Evolutionary conservation across 2,888 invertebrate genomes (phyloP).

Genomic region (Arge pagana): DNA sequence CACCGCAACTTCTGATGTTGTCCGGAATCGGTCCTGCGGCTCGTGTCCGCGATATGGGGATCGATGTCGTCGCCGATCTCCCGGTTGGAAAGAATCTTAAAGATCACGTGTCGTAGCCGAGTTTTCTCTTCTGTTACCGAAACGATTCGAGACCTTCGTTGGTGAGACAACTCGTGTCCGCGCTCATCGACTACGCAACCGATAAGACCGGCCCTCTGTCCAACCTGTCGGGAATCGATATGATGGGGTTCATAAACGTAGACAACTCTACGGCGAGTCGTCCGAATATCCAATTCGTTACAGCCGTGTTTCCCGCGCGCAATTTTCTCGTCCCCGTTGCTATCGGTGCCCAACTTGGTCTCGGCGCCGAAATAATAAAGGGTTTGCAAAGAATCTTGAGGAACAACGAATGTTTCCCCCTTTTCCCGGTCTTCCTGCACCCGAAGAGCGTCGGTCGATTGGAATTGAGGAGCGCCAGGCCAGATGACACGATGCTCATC

Average conservation of each 20-base stretch:
- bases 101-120: constrained; percentile 59
- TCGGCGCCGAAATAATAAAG: constrained; percentile 34
- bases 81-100: constrained; percentile 64
- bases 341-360: constrained; percentile 23
- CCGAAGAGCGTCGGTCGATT: constrained; percentile 82
- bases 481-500: constrained; percentile 84
- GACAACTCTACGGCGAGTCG: constrained; percentile 58
- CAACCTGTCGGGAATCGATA: constrained; percentile 58
- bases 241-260: constrained; percentile 63
- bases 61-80: constrained; percentile 57
- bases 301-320: too few relatives aligned
- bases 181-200: constrained; percentile 39
- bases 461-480: constrained; percentile 76
- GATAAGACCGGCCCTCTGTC: constrained; percentile 55
- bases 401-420: constrained; percentile 81
- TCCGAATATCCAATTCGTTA: constrained; percentile 65
- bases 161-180: too few relatives aligned
- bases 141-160: constrained; percentile 34
- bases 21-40: constrained; percentile 67
- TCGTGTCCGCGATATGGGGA: constrained; percentile 58
- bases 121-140: constrained; percentile 29
- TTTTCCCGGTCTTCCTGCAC: constrained; percentile 81
- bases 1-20: constrained; percentile 71
- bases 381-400: constrained; percentile 62
- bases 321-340: constrained; percentile 9